A percentile compares a stretch with the other conserved stretches of the same genome.
phyloP scores from a whole-genome alignment of 2,113 vertebrate genomes.

The Motacilla tschutschensis region DNA sequence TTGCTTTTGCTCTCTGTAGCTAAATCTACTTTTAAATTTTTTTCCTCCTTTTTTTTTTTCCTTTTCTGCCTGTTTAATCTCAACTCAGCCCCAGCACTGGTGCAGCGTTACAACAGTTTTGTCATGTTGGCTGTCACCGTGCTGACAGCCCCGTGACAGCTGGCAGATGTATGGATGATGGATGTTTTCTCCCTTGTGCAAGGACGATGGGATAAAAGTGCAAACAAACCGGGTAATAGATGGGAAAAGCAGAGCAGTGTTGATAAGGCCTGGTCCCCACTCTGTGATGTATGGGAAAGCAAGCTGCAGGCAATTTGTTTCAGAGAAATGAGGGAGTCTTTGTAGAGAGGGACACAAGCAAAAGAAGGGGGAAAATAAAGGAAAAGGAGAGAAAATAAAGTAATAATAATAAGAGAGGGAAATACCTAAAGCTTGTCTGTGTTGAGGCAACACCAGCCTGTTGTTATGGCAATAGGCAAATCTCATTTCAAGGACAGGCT shows the following conservation, averaged over 20 bases:
- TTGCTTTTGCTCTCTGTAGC: not conserved
- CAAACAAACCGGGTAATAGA: conserved; percentile 96
- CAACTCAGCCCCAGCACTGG: conserved; percentile 54
- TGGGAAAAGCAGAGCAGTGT: conserved; percentile 82
- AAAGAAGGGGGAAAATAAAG: not conserved
- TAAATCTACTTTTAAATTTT: not conserved
- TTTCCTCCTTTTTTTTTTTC: rapidly evolving
- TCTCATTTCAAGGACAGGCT: not conserved
- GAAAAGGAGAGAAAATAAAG: not conserved
- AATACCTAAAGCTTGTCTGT: not conserved
- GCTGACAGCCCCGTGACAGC: conserved; percentile 71
- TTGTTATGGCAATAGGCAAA: conserved; percentile 12
- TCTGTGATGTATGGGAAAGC: conserved; percentile 90
- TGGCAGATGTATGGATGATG: conserved; percentile 86
- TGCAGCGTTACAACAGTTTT: conserved; percentile 73
- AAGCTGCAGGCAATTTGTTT: conserved; percentile 89
- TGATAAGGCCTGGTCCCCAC: conserved; percentile 81
- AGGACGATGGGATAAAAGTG: conserved; percentile 92
- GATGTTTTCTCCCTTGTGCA: conserved; percentile 87
- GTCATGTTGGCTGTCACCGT: conserved; percentile 75
- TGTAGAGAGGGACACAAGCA: conserved; percentile 44
- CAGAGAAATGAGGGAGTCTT: conserved; percentile 84
- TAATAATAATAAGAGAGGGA: not conserved
- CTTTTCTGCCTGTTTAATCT: conserved; percentile 19
- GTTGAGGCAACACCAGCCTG: not conserved